Evolutionary conservation across 2,113 vertebrate genomes (phyloP).

Genomic region (Austrofundulus limnaeus): DNA sequence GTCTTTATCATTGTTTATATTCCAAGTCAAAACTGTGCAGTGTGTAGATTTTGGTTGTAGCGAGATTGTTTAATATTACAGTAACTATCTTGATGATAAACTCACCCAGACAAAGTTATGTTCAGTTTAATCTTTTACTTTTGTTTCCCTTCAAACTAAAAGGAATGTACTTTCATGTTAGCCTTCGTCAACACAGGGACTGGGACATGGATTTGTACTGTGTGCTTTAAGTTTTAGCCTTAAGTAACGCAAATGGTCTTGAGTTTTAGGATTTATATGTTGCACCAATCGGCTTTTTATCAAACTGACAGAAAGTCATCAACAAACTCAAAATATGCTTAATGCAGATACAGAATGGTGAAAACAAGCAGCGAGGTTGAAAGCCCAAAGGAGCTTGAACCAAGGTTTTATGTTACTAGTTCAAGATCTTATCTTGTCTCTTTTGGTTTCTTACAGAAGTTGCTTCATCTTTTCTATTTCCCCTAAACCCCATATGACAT

Average conservation of each 20-base stretch:
- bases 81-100: slow-evolving; percentile 41
- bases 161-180: slow-evolving; percentile 80
- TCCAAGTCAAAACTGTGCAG: slow-evolving; percentile 68
- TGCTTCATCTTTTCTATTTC: slow-evolving; percentile 1
- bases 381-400: slow-evolving; percentile 37
- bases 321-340: not conserved
- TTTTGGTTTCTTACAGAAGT: not conserved
- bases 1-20: slow-evolving; percentile 74
- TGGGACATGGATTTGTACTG: slow-evolving; percentile 53
- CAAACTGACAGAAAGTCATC: not conserved
- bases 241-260: slow-evolving; percentile 71
- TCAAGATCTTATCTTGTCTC: not conserved
- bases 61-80: slow-evolving; percentile 50
- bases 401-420: slow-evolving; percentile 8
- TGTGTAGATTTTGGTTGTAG: slow-evolving; percentile 65
- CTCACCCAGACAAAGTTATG: slow-evolving; percentile 31
- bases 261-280: slow-evolving; percentile 46
- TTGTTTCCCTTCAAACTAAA: slow-evolving; percentile 42
- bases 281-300: slow-evolving; percentile 30
- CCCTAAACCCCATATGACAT: not conserved
- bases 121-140: slow-evolving; percentile 40
- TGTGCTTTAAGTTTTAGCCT: slow-evolving; percentile 72
- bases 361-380: slow-evolving; percentile 31
- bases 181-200: slow-evolving; percentile 68
- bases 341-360: not conserved